Percentiles rank a stretch among this genome's conserved stretches.
These are phyloP conservation scores for Ectropis crepuscularia DNA, from an alignment of 2,888 invertebrate species.

Conservation along the genomic window DNA sequence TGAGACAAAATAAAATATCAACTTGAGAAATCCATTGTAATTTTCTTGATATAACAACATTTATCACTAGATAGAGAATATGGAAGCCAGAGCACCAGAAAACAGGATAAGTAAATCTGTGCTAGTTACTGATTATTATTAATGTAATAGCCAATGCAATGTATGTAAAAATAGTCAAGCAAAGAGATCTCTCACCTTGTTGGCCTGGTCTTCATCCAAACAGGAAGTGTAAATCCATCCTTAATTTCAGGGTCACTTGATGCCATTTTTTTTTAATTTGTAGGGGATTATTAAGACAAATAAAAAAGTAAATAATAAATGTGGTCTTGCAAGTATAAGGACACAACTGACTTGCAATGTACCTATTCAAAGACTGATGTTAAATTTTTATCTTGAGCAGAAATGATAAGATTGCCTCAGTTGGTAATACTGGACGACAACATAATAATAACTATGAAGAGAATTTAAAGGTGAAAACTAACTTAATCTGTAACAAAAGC, in stretches of 20 bases:
- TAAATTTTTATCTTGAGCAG: conserved; percentile 74
- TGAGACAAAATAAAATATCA: no score
- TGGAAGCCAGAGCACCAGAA: no score
- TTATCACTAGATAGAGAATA: no score
- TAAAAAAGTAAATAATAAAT: conserved; percentile 31
- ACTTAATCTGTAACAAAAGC: conserved; percentile 40
- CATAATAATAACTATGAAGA: conserved; percentile 46
- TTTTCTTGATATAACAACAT: no score
- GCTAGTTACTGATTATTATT: no score
- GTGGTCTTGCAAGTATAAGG: conserved; percentile 36
- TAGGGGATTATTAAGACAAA: background rate
- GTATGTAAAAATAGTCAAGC: background rate
- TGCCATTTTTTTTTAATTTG: conserved; percentile 60
- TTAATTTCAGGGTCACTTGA: conserved; percentile 85
- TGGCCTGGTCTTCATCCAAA: conserved; percentile 90
- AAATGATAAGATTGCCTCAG: conserved; percentile 75
- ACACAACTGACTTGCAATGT: conserved; percentile 52
- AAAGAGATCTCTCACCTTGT: conserved; percentile 68
- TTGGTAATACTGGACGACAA: conserved; percentile 57
- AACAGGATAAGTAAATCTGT: no score
- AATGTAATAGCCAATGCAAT: background rate
- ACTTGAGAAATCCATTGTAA: no score
- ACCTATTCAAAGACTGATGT: conserved; percentile 55
- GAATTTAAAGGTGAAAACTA: conserved; percentile 39
- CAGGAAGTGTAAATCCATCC: conserved; percentile 87